Base-by-base conservation (phyloP, 1,140 invertebrate species). In the Teleogryllus occipitalis region DNA sequence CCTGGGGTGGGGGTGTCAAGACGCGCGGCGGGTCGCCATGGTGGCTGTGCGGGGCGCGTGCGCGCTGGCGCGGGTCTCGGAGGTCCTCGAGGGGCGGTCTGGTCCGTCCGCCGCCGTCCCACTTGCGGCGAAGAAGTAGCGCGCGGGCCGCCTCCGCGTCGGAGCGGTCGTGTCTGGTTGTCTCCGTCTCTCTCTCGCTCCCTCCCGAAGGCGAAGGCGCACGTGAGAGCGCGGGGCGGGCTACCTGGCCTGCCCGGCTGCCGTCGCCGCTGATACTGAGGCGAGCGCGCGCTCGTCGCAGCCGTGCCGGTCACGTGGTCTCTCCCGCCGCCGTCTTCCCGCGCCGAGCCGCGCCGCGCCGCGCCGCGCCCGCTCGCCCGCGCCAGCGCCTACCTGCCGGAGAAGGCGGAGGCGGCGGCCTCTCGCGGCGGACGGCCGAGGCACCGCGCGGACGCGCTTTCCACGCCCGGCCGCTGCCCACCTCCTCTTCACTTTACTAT, bases 321-420 rank as follows among this genome's bases (percentile, higher is more conserved):
- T 39, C 27, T 39, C 27, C 27, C 27, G 87, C 84, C 85, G 84
- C 81, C 83, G 86, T 81, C 82, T 86, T 85, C 83, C 85, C 84
- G 86, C 84, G 85, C 83, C 84, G 82, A 87, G 85, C 86, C 86
- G 84, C n/a, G n/a, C n/a, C n/a, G 86, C 84, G 84, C 83, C 86
- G 87, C 86, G 89, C 84, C 85, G 86, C 86, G 83, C 80, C 82
- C 84, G 83, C 80, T 84, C 83, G 85, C 86, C 85, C 83, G 85
- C 83, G 81, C 84, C 54, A 18, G 10, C 54, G 10, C 54, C 54
- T 10, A 65, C 10, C 54, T 14, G 54, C 10, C 10, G 7, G 54
- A 14, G 54, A 14, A 65, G 10, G 54, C 10, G 54, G 54, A 65
- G 54, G 27, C 27, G 27, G 27, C 27, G 27, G 1, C 27, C 27